Evolutionary conservation across 2,797 vertebrate species (phyloP), one percentile per base, ranked within the genome.

Genomic region (Sternarchorhynchus goeldii): DNA sequence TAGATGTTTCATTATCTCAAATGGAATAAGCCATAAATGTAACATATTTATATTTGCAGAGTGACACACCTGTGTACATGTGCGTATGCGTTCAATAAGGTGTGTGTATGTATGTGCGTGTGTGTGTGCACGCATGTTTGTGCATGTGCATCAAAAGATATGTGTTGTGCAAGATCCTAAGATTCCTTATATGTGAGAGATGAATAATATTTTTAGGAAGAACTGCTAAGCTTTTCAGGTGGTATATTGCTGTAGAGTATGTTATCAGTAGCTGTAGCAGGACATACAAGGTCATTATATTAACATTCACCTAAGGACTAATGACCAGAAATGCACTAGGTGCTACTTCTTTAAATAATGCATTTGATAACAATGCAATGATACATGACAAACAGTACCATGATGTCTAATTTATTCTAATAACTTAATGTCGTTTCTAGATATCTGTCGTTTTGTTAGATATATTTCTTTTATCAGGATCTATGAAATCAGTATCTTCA

Each of bases 1-100:
- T 71, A 81, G 72, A 77, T 53, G 56, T 81, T 80, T 73, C 45
- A 50, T 12, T 76, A 53, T 82, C 29, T 77, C 34, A 79, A 80
- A 75, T 57, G 71, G 16, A 81, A 68, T 73, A 82, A 84, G 78
- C 84, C 85, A 84, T 79, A 75, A 59, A 83, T 77, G 45, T 74
- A 79, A 82, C 45, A 73, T 70, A 67, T 81, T 77, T 80, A 76
- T 81, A 72, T 14, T n/a, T 63, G 8, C 68, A 68, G 60, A 76
- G 32, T 62, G 58, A 76, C 53, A 31, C 77, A 77, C 59, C 41
- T 78, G 68, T 82, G 73, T 77, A 59, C 57, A 17, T 72, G 70
- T 74, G 34, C n/a, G 64, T 34, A 25, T 25, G 64, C 68, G 45
- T 84, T 50, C 45, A 50, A 50, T 50, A 50, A 50, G 81, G 34